These are phyloP conservation scores for Proisotoma minuta DNA, from an alignment of 2,888 invertebrate species.

Conservation along the genomic window DNA sequence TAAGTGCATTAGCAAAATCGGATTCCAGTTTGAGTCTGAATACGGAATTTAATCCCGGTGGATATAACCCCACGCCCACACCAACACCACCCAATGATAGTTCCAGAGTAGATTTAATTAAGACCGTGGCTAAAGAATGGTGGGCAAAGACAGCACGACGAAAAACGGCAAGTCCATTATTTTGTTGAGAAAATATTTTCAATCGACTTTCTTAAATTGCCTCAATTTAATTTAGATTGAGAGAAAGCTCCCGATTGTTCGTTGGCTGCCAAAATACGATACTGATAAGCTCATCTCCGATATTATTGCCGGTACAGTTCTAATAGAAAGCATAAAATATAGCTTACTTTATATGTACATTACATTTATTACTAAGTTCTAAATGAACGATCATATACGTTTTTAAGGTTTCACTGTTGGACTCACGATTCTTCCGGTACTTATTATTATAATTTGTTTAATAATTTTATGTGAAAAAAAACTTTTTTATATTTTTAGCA, in stretches of 20 bases:
- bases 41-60: constrained; percentile 25
- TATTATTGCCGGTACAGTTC: constrained; percentile 42
- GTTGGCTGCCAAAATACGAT: constrained; percentile 43
- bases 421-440: constrained; percentile 43
- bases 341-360: background rate
- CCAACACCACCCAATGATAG: constrained; percentile 7
- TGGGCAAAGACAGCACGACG: constrained; percentile 33
- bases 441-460: too few relatives aligned
- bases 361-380: background rate
- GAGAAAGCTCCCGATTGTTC: constrained; percentile 40
- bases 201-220: background rate
- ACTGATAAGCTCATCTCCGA: constrained; percentile 41
- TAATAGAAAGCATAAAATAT: constrained; percentile 10
- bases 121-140: constrained; percentile 25
- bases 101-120: constrained; percentile 26
- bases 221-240: constrained; percentile 38
- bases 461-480: too few relatives aligned
- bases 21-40: constrained; percentile 38
- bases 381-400: background rate
- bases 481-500: too few relatives aligned
- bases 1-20: constrained; percentile 38
- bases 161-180: constrained; percentile 37
- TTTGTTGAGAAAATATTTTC: background rate
- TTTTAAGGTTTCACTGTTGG: constrained; percentile 43
- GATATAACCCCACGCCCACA: constrained; percentile 9